phyloP scores from a whole-genome alignment of 2,797 vertebrate species.

The Gymnoscopelus braueri region DNA sequence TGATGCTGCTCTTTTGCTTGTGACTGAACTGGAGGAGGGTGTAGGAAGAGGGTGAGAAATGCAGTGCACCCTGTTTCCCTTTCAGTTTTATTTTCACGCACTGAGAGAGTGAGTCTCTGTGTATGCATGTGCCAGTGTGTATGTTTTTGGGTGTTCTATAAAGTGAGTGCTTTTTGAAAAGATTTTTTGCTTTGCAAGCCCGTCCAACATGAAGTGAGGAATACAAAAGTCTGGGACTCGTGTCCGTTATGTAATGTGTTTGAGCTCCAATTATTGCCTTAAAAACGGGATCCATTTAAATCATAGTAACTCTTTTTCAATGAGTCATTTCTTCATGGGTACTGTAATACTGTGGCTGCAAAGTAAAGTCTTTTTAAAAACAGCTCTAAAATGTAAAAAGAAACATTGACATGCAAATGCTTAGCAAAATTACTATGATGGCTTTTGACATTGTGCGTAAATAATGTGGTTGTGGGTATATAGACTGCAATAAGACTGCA shows the following conservation, averaged over 20 bases:
- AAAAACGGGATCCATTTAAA: slow-evolving; percentile 37
- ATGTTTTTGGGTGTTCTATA: slow-evolving; percentile 54
- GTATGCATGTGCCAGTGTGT: slow-evolving; percentile 74
- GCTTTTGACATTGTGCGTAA: slow-evolving; percentile 69
- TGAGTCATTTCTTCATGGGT: slow-evolving; percentile 49
- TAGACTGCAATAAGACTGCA: slow-evolving; percentile 42
- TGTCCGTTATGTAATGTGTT: slow-evolving; percentile 31
- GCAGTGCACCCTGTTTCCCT: slow-evolving; percentile 28
- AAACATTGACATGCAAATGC: slow-evolving; percentile 62
- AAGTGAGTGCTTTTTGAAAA: slow-evolving; percentile 57
- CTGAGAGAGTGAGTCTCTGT: slow-evolving; percentile 52
- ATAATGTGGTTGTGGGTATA: slow-evolving; percentile 44
- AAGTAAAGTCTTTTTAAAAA: slow-evolving; percentile 74
- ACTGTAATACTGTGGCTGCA: slow-evolving; percentile 34
- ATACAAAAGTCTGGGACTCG: slow-evolving; percentile 32
- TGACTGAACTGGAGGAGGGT: slow-evolving; percentile 33
- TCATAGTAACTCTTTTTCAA: slow-evolving; percentile 33
- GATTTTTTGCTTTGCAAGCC: slow-evolving; percentile 53
- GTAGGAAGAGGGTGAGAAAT: slow-evolving; percentile 21
- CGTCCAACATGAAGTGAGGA: slow-evolving; percentile 48
- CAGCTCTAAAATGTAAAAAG: slow-evolving; percentile 53
- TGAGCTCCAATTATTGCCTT: slow-evolving; percentile 16
- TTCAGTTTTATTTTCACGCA: slow-evolving; percentile 47
- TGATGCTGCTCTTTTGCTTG: slow-evolving; percentile 34
- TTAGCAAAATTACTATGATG: slow-evolving; percentile 66